Conservation (phyloP, 2,797 vertebrate genomes). For the Lepus townsendii region DNA sequence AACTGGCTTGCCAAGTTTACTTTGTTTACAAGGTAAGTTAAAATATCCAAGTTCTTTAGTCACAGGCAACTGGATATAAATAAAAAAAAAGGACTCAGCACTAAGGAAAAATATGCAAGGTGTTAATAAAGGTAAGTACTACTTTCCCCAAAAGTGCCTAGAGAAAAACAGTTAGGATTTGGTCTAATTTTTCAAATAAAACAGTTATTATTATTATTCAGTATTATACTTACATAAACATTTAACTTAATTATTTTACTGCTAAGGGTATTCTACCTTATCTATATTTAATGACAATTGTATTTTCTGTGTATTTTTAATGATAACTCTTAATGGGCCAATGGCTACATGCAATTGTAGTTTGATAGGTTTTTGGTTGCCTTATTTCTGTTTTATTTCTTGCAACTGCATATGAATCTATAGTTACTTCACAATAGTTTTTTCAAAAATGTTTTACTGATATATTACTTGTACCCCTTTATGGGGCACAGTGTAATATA, state of each 20-base stretch:
- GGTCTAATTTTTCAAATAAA: slow-evolving; percentile 31
- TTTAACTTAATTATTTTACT: slow-evolving; percentile 19
- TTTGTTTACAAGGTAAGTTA: slow-evolving; percentile 19
- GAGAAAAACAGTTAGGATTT: neutral
- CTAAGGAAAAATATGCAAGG: neutral
- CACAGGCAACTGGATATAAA: neutral
- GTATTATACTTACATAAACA: neutral
- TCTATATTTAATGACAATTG: slow-evolving; percentile 31
- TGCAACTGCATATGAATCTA: no score
- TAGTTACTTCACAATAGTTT: no score
- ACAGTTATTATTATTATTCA: slow-evolving; percentile 2
- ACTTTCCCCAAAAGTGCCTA: neutral
- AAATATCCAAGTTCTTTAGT: neutral
- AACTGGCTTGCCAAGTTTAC: neutral
- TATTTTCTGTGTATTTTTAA: neutral
- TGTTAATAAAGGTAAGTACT: slow-evolving; percentile 19
- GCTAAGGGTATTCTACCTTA: neutral
- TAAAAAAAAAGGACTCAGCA: neutral
- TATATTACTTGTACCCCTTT: no score
- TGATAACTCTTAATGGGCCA: neutral
- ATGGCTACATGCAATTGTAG: neutral
- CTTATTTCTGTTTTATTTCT: neutral
- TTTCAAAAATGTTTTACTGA: no score
- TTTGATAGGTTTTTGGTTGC: neutral
- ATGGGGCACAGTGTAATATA: no score